Percentiles rank a stretch among this genome's conserved stretches.
Conservation (phyloP, 2,113 vertebrate genomes). For the Urocynchramus pylzowi region DNA sequence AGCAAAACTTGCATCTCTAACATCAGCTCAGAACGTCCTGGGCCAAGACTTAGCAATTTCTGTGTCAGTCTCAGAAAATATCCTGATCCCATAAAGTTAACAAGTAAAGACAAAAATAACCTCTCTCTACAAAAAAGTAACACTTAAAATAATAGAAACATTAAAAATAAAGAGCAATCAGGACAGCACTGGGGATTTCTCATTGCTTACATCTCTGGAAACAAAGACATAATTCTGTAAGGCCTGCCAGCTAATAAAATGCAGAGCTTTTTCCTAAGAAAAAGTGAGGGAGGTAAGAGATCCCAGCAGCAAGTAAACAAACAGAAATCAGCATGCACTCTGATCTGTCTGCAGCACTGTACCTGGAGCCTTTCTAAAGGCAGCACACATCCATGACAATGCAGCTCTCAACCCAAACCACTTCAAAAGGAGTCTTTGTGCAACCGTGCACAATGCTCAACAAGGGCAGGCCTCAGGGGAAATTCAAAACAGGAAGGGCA, state of each 20-base stretch:
- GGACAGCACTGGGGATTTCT: neutral
- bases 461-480: neutral
- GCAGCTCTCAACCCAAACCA: neutral
- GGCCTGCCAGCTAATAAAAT: neutral
- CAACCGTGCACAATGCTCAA: neutral
- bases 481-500: neutral
- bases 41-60: neutral
- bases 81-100: neutral
- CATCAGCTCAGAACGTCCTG: neutral
- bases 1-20: neutral
- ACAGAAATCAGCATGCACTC: neutral
- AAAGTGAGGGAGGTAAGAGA: neutral
- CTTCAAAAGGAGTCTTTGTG: neutral
- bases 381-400: neutral
- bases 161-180: neutral
- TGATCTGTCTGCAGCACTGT: neutral
- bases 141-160: neutral
- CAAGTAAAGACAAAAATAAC: neutral
- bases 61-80: neutral
- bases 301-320: neutral
- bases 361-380: neutral
- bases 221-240: neutral
- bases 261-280: neutral
- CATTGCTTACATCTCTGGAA: neutral
- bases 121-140: neutral